Base-by-base conservation (phyloP, 2,888 invertebrate species). In the Zygogramma bicolorata region DNA sequence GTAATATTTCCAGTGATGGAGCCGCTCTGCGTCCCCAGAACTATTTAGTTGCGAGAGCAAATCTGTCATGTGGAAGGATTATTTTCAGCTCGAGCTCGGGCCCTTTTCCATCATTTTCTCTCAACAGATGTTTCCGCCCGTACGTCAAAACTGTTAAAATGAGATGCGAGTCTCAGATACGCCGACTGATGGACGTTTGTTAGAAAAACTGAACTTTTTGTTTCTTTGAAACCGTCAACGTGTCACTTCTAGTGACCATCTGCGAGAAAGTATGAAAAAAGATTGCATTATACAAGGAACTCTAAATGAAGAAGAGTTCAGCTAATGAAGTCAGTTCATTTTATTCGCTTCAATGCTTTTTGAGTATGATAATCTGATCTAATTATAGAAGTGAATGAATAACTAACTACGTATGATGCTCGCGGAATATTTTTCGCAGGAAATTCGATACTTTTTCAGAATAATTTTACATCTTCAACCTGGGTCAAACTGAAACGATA, bases 121-220 rank as follows among this genome's bases (percentile, higher is more conserved):
- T 62, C 62, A 62, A 42, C 62, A 62, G 62, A 62, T 62, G 62
- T 42, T 62, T 62, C 62, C 62, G 40, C 62, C 62, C 25, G 40
- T 13, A 62, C 5, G 40, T 62, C 62, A 22, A 38, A 62, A 62
- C 42, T 62, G 27, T 40, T 62, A 62, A 38, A 42, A 62, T 62
- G 42, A 62, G 62, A 62, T 42, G 42, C 40, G 62, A 62, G 15
- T 22, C 10, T 29, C n/a, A 31, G 31, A 8, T 18, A 59, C 29
- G 27, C 13, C 31, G 8, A 20, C 62, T 27, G 62, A 18, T 46
- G 46, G 46, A 46, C 62, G 22, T 20, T 42, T 62, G 34, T 38
- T 18, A 29, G 42, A 22, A n/a, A 62, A 62, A 22, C 62, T 25
- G n/a, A 29, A 42, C 18, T 62, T 62, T 40, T 27, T n/a, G 42